phyloP scores from a whole-genome alignment of 2,888 invertebrate species.

The Perdita meconis region DNA sequence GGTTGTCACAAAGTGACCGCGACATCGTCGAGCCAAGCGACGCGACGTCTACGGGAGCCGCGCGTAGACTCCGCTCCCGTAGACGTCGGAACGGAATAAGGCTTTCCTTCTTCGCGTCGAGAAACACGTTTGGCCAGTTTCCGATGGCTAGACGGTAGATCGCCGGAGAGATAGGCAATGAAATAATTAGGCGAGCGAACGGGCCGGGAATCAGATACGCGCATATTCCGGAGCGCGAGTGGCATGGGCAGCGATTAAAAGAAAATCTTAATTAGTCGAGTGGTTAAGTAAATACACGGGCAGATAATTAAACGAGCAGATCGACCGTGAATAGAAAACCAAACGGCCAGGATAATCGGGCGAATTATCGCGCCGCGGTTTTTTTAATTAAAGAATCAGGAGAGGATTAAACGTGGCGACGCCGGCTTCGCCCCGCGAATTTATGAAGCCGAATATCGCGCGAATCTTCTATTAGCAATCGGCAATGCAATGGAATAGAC shows the following conservation, averaged over 20 bases:
- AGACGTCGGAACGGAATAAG: constrained; percentile 6
- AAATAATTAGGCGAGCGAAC: constrained; percentile 46
- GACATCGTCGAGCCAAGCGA: neutral
- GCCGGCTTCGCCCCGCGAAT: no score
- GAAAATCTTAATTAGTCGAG: constrained; percentile 57
- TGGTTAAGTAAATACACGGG: constrained; percentile 44
- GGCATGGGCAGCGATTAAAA: constrained; percentile 39
- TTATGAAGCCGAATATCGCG: no score
- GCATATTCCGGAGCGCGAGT: constrained; percentile 14
- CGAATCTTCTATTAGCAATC: no score
- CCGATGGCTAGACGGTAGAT: constrained; percentile 24
- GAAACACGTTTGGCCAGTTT: constrained; percentile 43
- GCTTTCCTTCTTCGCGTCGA: constrained; percentile 13
- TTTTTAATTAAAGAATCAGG: constrained; percentile 3
- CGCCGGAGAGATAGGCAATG: constrained; percentile 38
- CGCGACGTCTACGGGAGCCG: constrained; percentile 3
- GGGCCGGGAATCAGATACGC: constrained; percentile 13
- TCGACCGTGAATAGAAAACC: constrained; percentile 36
- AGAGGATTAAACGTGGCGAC: constrained; percentile 4
- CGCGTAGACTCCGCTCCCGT: no score
- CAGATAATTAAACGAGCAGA: constrained; percentile 52
- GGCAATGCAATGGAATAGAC: no score
- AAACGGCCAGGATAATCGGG: constrained; percentile 30
- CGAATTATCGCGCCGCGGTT: constrained; percentile 27
- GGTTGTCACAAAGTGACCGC: constrained; percentile 27